Base-by-base conservation (phyloP, 2,888 invertebrate genomes). In the Diarsia rubi region DNA sequence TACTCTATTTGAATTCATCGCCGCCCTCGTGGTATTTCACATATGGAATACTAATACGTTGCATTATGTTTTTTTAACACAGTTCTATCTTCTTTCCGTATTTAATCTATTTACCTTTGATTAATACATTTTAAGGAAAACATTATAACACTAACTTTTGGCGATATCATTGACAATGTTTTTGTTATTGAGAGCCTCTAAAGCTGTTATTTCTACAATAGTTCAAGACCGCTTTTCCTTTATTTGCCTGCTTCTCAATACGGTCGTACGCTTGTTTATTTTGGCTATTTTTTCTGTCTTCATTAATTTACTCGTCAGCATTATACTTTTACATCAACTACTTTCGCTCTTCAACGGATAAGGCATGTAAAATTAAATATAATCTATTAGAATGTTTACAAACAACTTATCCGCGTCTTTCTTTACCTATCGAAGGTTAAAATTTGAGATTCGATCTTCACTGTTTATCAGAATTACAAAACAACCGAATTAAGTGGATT, bases 1-100 rank as follows among this genome's bases (percentile, higher is more conserved):
- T 89, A 90, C 91, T 94, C 92, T 91, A 94, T 94, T 94, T 92
- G 91, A 94, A 95, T 95, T 95, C 94, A 94, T 93, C 92, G 91
- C 93, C 92, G 93, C 93, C 93, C 92, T 93, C 94, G 89, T 88
- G 91, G 89, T 91, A 91, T 91, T 89, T 93, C 92, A 91, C 93
- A 90, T 92, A 92, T 91, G 86, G 94, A 92, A 94, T 94, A 94
- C 92, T 92, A 93, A 94, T 93, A 91, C 85, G 88, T 86, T 90
- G 90, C 88, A 89, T 91, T 90, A 91, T 84, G 90, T 92, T 79
- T 91, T 91, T 91, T 90, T 90, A 89, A 89, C 89, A 86, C 86
- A 79, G 74, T 70, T 89, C 89, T 81, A 87, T 79, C 85, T 85
- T 76, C 83, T 75, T 82, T 88, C 81, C 87, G 90, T 91, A 89